Percentiles rank a stretch among this genome's conserved stretches.
phyloP scores from a whole-genome alignment of 1,140 invertebrate species.

The Nephila pilipes region DNA sequence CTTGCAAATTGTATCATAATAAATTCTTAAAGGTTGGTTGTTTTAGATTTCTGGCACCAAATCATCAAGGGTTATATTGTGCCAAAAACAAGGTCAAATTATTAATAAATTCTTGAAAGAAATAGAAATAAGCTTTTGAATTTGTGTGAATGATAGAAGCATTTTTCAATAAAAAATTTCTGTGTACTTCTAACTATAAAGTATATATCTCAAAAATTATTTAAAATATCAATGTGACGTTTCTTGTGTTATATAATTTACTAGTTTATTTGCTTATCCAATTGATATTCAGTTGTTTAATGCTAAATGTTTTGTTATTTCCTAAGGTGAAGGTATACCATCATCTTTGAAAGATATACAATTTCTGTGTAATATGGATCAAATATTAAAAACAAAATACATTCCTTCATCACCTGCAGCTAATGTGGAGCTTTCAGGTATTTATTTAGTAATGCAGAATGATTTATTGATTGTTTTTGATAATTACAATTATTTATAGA shows the following conservation, averaged over 20 bases:
- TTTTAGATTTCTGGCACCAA: too few species aligned
- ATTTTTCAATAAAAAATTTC: too few species aligned
- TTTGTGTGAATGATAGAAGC: too few species aligned
- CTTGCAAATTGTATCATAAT: too few species aligned
- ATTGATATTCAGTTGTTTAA: background rate
- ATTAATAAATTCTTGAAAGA: too few species aligned
- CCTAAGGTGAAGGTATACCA: constrained; percentile 14
- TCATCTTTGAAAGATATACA: constrained; percentile 71
- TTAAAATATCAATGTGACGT: background rate
- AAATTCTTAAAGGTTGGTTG: too few species aligned
- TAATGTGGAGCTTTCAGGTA: constrained; percentile 40
- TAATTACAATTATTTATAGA: too few species aligned
- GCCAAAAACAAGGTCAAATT: too few species aligned
- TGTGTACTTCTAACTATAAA: too few species aligned
- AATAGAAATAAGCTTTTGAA: too few species aligned
- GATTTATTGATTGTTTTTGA: background rate
- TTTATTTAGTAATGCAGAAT: background rate
- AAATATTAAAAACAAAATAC: constrained; percentile 79
- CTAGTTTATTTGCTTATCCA: too few species aligned
- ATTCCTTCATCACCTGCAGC: constrained; percentile 76
- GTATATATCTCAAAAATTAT: background rate
- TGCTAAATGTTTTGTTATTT: background rate
- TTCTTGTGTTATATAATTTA: background rate
- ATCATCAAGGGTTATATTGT: too few species aligned
- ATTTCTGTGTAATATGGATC: constrained; percentile 83